These are phyloP conservation scores for Lordiphosa mommai DNA, from an alignment of 1,140 invertebrate species.

Conservation along the genomic window DNA sequence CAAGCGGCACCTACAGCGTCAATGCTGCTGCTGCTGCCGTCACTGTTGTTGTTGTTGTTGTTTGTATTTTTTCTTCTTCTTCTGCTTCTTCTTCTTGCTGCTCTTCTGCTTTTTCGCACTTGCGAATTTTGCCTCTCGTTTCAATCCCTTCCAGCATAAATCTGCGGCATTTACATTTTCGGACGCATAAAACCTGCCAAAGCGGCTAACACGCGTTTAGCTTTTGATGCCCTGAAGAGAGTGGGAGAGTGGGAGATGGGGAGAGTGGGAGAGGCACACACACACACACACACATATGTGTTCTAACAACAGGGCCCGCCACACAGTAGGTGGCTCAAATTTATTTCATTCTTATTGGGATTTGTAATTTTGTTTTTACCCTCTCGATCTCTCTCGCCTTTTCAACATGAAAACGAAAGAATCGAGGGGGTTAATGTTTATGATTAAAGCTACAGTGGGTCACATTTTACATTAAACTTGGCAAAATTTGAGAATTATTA, in stretches of 20 bases:
- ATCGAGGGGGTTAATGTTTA: no score
- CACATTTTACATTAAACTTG: no score
- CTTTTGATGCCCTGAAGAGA: slow-evolving; percentile 6
- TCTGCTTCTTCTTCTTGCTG: slow-evolving; percentile 25
- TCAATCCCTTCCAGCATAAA: slow-evolving; percentile 34
- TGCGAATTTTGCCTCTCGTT: slow-evolving; percentile 35
- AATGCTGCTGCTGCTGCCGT: slow-evolving; percentile 11
- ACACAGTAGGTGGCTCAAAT: no score
- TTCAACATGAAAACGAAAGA: no score
- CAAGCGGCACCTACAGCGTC: slow-evolving; percentile 13
- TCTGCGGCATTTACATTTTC: slow-evolving; percentile 63
- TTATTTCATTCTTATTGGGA: no score
- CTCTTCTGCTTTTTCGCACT: slow-evolving; percentile 67
- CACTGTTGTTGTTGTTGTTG: slow-evolving; percentile 5
- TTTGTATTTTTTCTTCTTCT: slow-evolving; percentile 1
- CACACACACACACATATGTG: neutral
- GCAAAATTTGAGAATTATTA: no score
- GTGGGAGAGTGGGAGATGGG: no score
- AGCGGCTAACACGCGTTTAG: slow-evolving; percentile 63
- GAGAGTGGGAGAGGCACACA: neutral
- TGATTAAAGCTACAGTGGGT: no score
- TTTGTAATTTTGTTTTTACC: no score
- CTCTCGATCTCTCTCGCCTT: no score
- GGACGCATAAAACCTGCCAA: slow-evolving; percentile 68
- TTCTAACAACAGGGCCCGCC: no score